Evolutionary conservation across 2,113 vertebrate genomes (phyloP).

Genomic region (Platysteira castanea): DNA sequence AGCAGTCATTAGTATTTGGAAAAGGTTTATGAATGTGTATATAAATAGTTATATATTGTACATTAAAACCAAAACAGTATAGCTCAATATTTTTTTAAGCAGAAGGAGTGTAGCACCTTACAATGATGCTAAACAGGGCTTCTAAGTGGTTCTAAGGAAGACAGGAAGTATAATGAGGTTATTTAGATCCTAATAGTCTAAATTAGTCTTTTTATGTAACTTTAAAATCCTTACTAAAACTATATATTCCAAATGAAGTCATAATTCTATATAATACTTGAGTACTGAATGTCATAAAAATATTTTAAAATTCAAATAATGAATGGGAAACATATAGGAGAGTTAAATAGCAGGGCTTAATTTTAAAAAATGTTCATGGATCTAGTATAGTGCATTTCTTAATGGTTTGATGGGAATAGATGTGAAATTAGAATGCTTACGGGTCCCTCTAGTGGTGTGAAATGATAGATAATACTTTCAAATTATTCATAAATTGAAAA

Average conservation of each 20-base stretch:
- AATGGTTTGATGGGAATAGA: not conserved
- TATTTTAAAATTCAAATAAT: not conserved
- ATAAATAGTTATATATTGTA: not conserved
- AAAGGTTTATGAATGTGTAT: not conserved
- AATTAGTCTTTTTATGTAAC: not conserved
- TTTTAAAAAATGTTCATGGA: not conserved
- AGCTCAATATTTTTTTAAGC: not conserved
- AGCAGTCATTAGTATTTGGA: not conserved
- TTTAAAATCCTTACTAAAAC: not conserved
- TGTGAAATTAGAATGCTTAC: not conserved
- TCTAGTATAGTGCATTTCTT: not conserved
- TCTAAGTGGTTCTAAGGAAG: not conserved
- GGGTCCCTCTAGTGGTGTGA: constrained; percentile 48
- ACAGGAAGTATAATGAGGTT: not conserved
- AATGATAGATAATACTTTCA: not conserved
- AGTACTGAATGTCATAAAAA: not conserved
- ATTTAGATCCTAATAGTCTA: not conserved
- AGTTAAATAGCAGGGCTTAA: not conserved
- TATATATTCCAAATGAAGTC: not conserved
- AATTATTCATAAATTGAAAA: not conserved
- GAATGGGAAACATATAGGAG: not conserved
- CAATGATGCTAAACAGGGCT: not conserved
- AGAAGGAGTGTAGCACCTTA: not conserved
- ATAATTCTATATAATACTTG: not conserved
- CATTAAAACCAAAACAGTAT: not conserved